Conservation (phyloP, 2,113 vertebrate genomes). For the Platichthys stellatus region DNA sequence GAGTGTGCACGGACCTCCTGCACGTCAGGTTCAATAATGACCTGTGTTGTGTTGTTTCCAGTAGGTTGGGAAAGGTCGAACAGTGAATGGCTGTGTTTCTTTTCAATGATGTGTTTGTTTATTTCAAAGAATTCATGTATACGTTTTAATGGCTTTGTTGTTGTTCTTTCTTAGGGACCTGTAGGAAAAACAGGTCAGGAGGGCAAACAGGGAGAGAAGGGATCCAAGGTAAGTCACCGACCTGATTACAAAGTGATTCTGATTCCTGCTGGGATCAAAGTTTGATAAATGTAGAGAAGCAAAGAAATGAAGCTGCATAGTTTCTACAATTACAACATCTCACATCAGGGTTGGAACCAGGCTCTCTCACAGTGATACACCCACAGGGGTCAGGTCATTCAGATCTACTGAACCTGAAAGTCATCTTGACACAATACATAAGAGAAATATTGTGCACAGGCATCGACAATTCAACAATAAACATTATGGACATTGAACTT, state of each 20-base stretch:
- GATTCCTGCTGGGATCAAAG: too few relatives aligned
- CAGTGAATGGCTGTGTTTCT: neutral
- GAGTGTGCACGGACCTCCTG: neutral
- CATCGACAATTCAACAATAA: too few relatives aligned
- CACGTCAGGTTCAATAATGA: neutral
- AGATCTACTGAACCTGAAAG: too few relatives aligned
- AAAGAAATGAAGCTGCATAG: neutral
- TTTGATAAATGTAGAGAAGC: neutral
- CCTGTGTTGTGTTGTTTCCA: neutral
- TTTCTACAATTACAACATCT: too few relatives aligned
- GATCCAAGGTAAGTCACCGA: slow-evolving; percentile 88
- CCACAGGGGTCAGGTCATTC: too few relatives aligned
- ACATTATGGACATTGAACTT: too few relatives aligned
- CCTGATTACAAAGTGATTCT: too few relatives aligned
- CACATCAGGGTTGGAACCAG: too few relatives aligned
- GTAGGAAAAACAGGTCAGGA: slow-evolving; percentile 87
- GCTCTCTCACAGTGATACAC: too few relatives aligned
- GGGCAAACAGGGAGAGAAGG: slow-evolving; percentile 96
- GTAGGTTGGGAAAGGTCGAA: neutral
- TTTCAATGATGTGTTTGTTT: neutral
- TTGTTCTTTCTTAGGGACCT: slow-evolving; percentile 80
- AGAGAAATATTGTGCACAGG: too few relatives aligned
- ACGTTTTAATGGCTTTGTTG: neutral
- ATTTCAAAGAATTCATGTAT: neutral
- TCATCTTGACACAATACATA: too few relatives aligned